phyloP scores from a whole-genome alignment of 1,140 invertebrate species.

The Oscheius sp. region DNA sequence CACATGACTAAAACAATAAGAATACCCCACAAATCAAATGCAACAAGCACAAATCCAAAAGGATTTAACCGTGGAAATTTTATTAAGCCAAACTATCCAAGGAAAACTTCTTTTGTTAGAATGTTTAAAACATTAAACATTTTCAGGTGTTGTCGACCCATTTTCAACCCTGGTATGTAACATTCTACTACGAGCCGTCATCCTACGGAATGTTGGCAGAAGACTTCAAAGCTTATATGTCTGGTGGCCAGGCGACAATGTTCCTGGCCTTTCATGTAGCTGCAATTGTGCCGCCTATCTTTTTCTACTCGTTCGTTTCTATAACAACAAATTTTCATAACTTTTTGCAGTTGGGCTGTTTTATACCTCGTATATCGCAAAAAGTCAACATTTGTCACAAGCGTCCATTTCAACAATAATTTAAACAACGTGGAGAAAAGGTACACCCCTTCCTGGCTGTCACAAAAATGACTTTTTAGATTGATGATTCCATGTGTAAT shows the following conservation, averaged over 20 bases:
- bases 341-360: slow-evolving; percentile 36
- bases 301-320: slow-evolving; percentile 47
- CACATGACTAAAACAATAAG: too few species aligned
- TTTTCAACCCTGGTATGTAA: slow-evolving; percentile 57
- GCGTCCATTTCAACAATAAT: not conserved
- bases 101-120: slow-evolving; percentile 6
- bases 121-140: not conserved
- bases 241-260: slow-evolving; percentile 50
- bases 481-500: slow-evolving; percentile 53
- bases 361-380: not conserved
- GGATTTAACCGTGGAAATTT: not conserved
- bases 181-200: slow-evolving; percentile 55
- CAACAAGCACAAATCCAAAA: too few species aligned
- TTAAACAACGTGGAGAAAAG: slow-evolving; percentile 28
- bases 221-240: slow-evolving; percentile 51
- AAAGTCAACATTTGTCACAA: not conserved
- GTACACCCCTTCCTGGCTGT: not conserved
- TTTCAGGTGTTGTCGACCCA: slow-evolving; percentile 52
- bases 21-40: too few species aligned
- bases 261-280: slow-evolving; percentile 52
- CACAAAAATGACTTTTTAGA: slow-evolving; percentile 24
- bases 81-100: not conserved
- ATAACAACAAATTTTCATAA: slow-evolving; percentile 1
- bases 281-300: slow-evolving; percentile 50
- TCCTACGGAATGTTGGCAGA: slow-evolving; percentile 55